phyloP scores from a whole-genome alignment of 2,888 invertebrate species.

The Hydropsyche betteni region DNA sequence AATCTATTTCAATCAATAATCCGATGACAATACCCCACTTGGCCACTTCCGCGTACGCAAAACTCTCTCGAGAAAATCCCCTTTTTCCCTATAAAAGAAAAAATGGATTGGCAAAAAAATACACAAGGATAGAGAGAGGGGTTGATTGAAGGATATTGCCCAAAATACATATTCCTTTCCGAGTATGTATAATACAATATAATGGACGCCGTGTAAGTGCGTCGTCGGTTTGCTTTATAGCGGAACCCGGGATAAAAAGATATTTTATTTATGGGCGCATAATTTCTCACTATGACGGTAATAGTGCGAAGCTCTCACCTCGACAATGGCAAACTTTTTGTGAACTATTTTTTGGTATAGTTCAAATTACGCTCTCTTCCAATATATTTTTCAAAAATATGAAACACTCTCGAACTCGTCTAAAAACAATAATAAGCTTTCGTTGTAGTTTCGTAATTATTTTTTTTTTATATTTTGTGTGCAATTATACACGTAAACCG shows the following conservation, averaged over 20 bases:
- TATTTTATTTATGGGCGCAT: slow-evolving; percentile 47
- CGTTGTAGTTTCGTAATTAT: not conserved
- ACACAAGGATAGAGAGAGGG: slow-evolving; percentile 20
- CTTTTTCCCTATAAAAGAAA: slow-evolving; percentile 3
- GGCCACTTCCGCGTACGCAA: not conserved
- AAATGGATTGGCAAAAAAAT: not conserved
- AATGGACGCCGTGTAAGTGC: slow-evolving; percentile 37
- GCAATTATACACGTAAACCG: not conserved
- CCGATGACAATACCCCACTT: not conserved
- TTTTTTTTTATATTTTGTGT: not conserved
- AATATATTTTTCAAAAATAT: too few species aligned
- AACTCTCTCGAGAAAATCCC: not conserved
- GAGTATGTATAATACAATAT: slow-evolving; percentile 15
- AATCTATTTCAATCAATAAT: slow-evolving; percentile 5
- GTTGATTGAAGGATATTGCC: slow-evolving; percentile 46
- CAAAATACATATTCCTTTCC: slow-evolving; percentile 38
- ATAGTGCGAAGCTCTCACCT: slow-evolving; percentile 46
- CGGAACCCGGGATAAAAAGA: slow-evolving; percentile 43
- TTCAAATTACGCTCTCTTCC: slow-evolving; percentile 41
- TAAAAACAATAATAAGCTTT: too few species aligned
- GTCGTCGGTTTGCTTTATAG: slow-evolving; percentile 38
- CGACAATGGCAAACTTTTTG: slow-evolving; percentile 43
- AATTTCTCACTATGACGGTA: slow-evolving; percentile 46
- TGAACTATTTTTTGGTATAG: slow-evolving; percentile 34
- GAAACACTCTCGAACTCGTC: too few species aligned